A percentile compares a stretch with the other conserved stretches of the same genome.
Evolutionary conservation across 2,113 vertebrate genomes (phyloP).

Genomic region (Catharus fuscescens): DNA sequence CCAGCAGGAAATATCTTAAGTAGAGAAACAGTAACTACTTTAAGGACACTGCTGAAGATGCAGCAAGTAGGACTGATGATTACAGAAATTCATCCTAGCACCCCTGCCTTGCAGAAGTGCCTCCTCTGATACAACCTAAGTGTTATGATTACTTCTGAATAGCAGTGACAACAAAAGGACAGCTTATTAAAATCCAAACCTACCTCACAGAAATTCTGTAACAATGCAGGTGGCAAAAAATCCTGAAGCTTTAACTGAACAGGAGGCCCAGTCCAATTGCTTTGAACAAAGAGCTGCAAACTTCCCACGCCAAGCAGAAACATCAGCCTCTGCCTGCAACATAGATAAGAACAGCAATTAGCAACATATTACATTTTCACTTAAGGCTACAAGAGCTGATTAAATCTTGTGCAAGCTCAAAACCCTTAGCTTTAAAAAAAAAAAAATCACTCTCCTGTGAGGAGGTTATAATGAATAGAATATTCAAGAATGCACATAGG

Average conservation of each 20-base stretch:
- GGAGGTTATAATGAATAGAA: background rate
- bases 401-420: background rate
- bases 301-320: slow-evolving; percentile 87
- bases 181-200: slow-evolving; percentile 26
- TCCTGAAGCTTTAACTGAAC: slow-evolving; percentile 78
- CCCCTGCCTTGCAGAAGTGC: accelerated
- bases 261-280: slow-evolving; percentile 95
- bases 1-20: background rate
- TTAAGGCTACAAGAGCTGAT: background rate
- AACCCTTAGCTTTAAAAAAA: background rate
- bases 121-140: background rate
- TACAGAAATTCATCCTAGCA: background rate
- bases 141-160: background rate
- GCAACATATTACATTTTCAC: background rate
- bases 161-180: background rate
- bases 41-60: background rate
- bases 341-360: slow-evolving; percentile 32
- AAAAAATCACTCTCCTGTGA: background rate
- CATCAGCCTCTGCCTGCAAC: slow-evolving; percentile 80
- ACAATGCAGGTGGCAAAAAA: slow-evolving; percentile 79
- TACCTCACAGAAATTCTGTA: slow-evolving; percentile 83
- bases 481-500: background rate
- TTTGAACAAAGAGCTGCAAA: slow-evolving; percentile 91
- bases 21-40: background rate
- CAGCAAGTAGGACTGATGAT: background rate